Evolutionary conservation across 2,888 invertebrate genomes (phyloP).

Genomic region (Harpalus rufipes): DNA sequence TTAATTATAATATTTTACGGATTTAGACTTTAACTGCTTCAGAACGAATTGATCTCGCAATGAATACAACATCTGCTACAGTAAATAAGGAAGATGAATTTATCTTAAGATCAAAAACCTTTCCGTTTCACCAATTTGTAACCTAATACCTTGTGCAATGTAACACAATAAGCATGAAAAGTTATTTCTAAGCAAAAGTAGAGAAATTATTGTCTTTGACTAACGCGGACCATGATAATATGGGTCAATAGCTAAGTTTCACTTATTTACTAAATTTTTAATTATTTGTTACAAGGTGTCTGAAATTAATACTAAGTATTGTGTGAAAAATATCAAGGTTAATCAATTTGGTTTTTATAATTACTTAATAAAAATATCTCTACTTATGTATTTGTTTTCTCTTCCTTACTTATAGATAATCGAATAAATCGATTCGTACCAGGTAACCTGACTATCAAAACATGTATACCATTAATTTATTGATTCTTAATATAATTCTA

Average conservation of each 20-base stretch:
- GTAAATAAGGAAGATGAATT: background rate
- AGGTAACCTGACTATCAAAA: too few species aligned
- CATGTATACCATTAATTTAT: too few species aligned
- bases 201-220: slow-evolving; percentile 10
- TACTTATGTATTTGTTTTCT: too few species aligned
- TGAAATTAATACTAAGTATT: background rate
- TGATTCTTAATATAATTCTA: too few species aligned
- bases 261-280: slow-evolving; percentile 7
- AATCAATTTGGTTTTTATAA: background rate
- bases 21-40: too few species aligned
- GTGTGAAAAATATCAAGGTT: slow-evolving; percentile 15
- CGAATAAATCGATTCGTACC: too few species aligned
- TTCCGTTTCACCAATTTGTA: background rate
- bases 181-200: slow-evolving; percentile 1
- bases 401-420: too few species aligned
- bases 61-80: too few species aligned
- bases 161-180: slow-evolving; percentile 35
- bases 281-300: slow-evolving; percentile 38
- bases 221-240: background rate
- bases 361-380: too few species aligned
- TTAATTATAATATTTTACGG: too few species aligned
- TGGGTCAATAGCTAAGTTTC: slow-evolving; percentile 50
- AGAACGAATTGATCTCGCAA: too few species aligned
- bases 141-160: slow-evolving; percentile 12
- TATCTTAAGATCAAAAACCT: slow-evolving; percentile 10